A percentile compares a stretch with the other conserved stretches of the same genome.
These are phyloP conservation scores for Astropecten irregularis DNA, from an alignment of 53 echinoderm and acorn worm genomes.

Conservation along the genomic window DNA sequence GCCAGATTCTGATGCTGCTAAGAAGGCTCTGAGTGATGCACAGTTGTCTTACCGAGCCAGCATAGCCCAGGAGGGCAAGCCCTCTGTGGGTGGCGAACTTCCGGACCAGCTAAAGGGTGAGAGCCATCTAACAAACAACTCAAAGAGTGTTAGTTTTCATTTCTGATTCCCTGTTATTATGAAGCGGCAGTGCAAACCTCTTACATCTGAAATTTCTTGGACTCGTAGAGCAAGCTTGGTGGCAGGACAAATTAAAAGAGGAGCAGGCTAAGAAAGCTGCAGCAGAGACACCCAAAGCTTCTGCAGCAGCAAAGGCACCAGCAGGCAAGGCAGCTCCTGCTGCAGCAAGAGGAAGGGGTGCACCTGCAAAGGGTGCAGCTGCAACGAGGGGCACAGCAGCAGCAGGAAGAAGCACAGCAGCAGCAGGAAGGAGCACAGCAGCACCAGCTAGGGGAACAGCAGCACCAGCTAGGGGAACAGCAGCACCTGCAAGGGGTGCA, in stretches of 20 bases:
- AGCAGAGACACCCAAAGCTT: conserved; percentile 51
- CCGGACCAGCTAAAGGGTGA: conserved; percentile 80
- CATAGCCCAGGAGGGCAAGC: conserved; percentile 88
- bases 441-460: conserved; percentile 57
- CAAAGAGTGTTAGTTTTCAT: too few species aligned
- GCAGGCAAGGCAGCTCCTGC: conserved; percentile 45
- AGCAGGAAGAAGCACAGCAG: conserved; percentile 45
- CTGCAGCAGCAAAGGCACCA: conserved; percentile 53
- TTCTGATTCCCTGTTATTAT: too few species aligned
- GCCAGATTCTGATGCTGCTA: conserved; percentile 59
- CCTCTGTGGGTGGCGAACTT: conserved; percentile 76
- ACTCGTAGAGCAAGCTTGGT: conserved; percentile 88
- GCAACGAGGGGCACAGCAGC: conserved; percentile 51
- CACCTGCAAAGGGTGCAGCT: conserved; percentile 61
- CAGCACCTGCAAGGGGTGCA: conserved; percentile 54
- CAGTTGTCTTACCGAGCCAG: conserved; percentile 87
- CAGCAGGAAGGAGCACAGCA: conserved; percentile 18
- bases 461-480: conserved; percentile 14
- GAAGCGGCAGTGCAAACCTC: too few species aligned
- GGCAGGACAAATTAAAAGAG: conserved; percentile 82
- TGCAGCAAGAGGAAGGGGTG: conserved; percentile 56
- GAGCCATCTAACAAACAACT: too few species aligned
- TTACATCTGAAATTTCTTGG: too few species aligned
- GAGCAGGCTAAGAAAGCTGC: conserved; percentile 64
- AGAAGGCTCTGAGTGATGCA: conserved; percentile 69